A percentile compares a stretch with the other conserved stretches of the same genome.
Conservation (phyloP, 2,113 vertebrate species). For the Megatriorchis doriae region DNA sequence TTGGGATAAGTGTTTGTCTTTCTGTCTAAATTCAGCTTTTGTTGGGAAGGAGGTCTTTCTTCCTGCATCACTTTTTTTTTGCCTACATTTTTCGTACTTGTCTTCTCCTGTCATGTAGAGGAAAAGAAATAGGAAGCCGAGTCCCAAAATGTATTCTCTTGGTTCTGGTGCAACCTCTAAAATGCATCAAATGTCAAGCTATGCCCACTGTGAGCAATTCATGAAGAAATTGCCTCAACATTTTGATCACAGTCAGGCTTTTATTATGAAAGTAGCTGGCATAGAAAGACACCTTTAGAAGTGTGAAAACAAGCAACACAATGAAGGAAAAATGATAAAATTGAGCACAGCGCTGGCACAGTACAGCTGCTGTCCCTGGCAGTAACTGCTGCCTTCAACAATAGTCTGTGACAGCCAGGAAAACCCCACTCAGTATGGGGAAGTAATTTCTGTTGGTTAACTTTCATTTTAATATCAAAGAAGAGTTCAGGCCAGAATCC, state of each 20-base stretch:
- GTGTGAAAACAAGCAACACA: constrained; percentile 44
- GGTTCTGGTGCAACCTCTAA: background rate
- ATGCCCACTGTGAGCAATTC: constrained; percentile 39
- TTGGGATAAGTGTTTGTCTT: background rate
- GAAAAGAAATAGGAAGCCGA: background rate
- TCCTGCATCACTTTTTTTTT: background rate
- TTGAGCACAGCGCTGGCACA: background rate
- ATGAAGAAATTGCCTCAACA: constrained; percentile 28
- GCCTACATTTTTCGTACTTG: background rate
- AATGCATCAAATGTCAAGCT: constrained; percentile 19
- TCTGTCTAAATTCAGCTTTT: background rate
- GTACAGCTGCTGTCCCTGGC: constrained; percentile 5
- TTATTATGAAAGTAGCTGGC: constrained; percentile 37
- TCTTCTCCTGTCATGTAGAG: background rate
- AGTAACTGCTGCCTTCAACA: background rate
- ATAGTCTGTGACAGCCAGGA: background rate
- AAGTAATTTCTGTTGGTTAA: constrained; percentile 7
- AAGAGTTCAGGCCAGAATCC: background rate
- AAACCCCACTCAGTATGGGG: background rate
- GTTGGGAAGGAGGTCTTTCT: background rate
- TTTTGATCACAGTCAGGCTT: constrained; percentile 44
- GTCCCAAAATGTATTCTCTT: background rate
- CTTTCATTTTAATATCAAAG: background rate
- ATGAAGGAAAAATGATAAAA: constrained; percentile 41
- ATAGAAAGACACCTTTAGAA: constrained; percentile 35